Evolutionary conservation across 2,888 invertebrate species (phyloP), one percentile per base, ranked within the genome.

Genomic region (Platypus cylindrus): DNA sequence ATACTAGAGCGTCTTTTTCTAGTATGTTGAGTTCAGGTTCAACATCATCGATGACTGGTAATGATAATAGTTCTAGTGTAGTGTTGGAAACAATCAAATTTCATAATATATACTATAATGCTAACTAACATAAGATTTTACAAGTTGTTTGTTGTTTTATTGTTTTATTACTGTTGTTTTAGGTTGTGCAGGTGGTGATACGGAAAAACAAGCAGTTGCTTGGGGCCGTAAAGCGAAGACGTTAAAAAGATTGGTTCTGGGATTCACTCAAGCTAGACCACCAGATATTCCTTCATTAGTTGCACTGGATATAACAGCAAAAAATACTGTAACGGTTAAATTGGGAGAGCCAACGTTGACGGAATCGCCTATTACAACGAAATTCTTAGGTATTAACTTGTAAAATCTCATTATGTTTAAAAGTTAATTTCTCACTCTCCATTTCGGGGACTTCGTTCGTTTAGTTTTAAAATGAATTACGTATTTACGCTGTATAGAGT

Each of bases 331-430:
- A 32, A 58, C 67, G 2, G 64, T 64, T 13, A 68, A 74, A 43
- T 75, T 82, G 51, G 70, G 77, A 38, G 77, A 80, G 52, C 79
- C 80, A 14, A 74, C 77, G 27, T 64, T 66, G 40, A 65, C 65
- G 44, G 86, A 85, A 52, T 78, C 81, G 12, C 75, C 84, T 9
- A 77, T 90, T 38, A 78, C 84, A 49, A 93, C 91, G 22, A 90
- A 90, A 65, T 93, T 84, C 61, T 89, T 80, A 78, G 81, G 87
- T 89, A 62, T 58, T n/a, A n/a, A n/a, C n/a, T n/a, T n/a, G n/a
- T n/a, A n/a, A n/a, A n/a, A n/a, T n/a, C n/a, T n/a, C n/a, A n/a
- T n/a, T n/a, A n/a, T n/a, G n/a, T n/a, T n/a, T n/a, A n/a, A n/a
- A n/a, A n/a, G n/a, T n/a, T n/a, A n/a, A n/a, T 20, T 20, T 20